Conservation (phyloP, 2,797 vertebrate genomes). For the Helostoma temminkii region DNA sequence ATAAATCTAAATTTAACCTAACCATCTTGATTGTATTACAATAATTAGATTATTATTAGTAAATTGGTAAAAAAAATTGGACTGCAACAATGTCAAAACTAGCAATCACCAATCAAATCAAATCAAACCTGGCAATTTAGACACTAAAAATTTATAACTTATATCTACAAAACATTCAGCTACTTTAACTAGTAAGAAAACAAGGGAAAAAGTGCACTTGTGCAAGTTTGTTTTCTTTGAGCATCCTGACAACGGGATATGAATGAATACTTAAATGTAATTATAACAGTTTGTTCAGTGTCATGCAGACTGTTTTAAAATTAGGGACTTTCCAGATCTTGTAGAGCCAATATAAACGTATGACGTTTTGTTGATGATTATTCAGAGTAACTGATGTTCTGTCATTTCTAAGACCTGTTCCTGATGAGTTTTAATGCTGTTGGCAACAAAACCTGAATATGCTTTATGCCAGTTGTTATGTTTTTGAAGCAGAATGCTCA, state of each 20-base stretch:
- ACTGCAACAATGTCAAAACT: too few species aligned
- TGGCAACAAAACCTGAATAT: background rate
- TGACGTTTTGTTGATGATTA: background rate
- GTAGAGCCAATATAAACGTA: background rate
- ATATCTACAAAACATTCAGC: too few species aligned
- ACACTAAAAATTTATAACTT: too few species aligned
- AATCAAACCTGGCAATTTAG: too few species aligned
- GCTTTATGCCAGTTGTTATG: background rate
- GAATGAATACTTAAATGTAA: background rate
- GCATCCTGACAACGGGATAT: background rate
- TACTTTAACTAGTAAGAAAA: too few species aligned
- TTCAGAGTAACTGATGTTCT: background rate
- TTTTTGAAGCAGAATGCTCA: background rate
- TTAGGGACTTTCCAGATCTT: slow-evolving; percentile 11
- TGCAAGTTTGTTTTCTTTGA: background rate
- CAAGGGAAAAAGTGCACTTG: background rate
- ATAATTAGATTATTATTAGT: too few species aligned
- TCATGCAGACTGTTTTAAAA: background rate
- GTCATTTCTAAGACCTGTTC: background rate
- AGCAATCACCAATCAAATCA: too few species aligned
- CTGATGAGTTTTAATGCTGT: background rate
- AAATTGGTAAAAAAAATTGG: too few species aligned
- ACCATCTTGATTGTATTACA: too few species aligned
- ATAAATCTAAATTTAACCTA: too few species aligned
- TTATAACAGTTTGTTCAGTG: background rate